phyloP scores from a whole-genome alignment of 1,140 invertebrate species.

The Teleogryllus occipitalis region DNA sequence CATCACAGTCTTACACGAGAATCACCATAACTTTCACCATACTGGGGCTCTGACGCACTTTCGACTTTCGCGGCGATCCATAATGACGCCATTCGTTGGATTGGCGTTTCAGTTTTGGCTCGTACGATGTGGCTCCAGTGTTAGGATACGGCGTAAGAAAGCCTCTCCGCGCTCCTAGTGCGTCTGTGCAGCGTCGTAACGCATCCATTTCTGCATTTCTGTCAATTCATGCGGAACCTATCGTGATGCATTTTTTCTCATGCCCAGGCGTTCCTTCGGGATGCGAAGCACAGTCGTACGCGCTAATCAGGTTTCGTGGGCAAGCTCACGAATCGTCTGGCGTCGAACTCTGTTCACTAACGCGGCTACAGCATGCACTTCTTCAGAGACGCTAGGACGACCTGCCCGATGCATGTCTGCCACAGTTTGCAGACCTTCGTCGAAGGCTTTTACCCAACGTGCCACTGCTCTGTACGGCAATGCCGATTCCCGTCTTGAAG shows the following conservation, averaged over 20 bases:
- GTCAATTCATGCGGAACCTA: constrained; percentile 11
- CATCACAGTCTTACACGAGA: too few species aligned
- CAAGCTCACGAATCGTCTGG: constrained; percentile 6
- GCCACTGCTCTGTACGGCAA: too few species aligned
- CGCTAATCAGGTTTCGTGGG: constrained; percentile 11
- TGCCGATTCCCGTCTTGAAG: not conserved
- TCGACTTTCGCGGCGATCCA: too few species aligned
- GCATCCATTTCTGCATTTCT: constrained; percentile 14
- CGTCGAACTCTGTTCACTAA: constrained; percentile 10
- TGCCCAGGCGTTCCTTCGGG: constrained; percentile 8
- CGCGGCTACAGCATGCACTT: constrained; percentile 1
- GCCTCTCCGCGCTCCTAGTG: constrained; percentile 13
- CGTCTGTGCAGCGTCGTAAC: constrained; percentile 1
- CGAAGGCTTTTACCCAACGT: not conserved
- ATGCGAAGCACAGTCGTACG: constrained; percentile 9
- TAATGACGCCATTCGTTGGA: too few species aligned
- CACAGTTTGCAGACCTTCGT: constrained; percentile 5
- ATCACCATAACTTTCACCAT: too few species aligned
- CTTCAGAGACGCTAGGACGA: constrained; percentile 9
- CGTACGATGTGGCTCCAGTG: too few species aligned
- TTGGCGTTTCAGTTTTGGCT: too few species aligned
- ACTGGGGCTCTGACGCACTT: too few species aligned
- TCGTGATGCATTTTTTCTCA: constrained; percentile 12
- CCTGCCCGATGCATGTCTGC: not conserved
- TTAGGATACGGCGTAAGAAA: constrained; percentile 12